Evolutionary conservation across 2,797 vertebrate genomes (phyloP), one percentile per base, ranked within the genome.

Genomic region (Muraenolepis orangiensis): DNA sequence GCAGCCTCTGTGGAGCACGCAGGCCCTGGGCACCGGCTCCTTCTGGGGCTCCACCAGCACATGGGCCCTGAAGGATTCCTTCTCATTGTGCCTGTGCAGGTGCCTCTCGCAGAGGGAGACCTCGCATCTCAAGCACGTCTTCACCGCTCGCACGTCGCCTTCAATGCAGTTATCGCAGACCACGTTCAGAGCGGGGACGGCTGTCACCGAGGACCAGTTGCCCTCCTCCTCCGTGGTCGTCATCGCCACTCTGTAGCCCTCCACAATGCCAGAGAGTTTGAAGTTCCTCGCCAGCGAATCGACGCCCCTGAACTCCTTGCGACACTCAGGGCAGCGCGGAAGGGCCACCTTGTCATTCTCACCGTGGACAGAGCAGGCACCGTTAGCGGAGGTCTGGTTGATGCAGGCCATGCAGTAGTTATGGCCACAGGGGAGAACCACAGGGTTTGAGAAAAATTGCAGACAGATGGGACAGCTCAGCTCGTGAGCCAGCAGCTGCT

Each of bases 401-500:
- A 93, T 85, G 42, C 94, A 94, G 13, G 1, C 36, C 32, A 34
- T 79, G 66, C 93, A 96, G 88, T 94, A 95, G 85, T 71, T 94
- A 89, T 94, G 94, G 0, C 92, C 88, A 1, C 94, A 95, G 61
- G 86, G 88, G 69, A 95, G 89, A 1, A 77, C 80, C 70, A 93
- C 76, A 0, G 93, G 94, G 0, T 93, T 75, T 0, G 0, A 74
- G 82, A 80, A 94, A 28, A 94, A 76, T 4, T 85, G 78, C 3
- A 94, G 83, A 84, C 94, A 95, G 81, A 94, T 89, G 0, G 93
- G 85, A 72, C 95, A 95, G 78, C 83, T 91, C 71, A 95, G 89
- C 74, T 95, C 93, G 0, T 81, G 72, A 69, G 81, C 83, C 0
- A 93, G 86, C 28, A 81, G 80, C 67, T 83, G 84, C 61, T 83